Evolutionary conservation across 2,113 vertebrate genomes (phyloP).

Genomic region (Dendropsophus ebraccatus): DNA sequence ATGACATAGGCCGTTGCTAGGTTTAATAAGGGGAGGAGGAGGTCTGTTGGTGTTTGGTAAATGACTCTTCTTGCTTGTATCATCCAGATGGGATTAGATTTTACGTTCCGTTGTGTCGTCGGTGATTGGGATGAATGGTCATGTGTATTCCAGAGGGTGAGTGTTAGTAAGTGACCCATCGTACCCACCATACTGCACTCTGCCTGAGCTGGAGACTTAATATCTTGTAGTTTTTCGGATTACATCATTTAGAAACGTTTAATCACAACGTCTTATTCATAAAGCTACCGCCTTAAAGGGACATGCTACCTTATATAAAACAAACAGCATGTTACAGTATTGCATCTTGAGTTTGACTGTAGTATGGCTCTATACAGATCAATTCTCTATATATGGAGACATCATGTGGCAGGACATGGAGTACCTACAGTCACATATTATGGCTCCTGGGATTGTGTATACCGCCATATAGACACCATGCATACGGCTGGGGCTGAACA

Average conservation of each 20-base stretch:
- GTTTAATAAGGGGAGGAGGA: not conserved
- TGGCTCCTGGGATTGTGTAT: too few species aligned
- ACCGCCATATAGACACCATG: too few species aligned
- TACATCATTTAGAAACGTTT: constrained; percentile 4
- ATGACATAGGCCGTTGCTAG: constrained; percentile 2
- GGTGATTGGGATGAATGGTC: constrained; percentile 33
- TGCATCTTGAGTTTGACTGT: too few species aligned
- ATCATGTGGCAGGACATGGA: too few species aligned
- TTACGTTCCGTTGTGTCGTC: not conserved
- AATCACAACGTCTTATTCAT: not conserved
- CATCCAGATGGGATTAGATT: constrained; percentile 37
- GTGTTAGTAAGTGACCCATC: not conserved
- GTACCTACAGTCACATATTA: too few species aligned
- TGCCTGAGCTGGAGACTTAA: not conserved
- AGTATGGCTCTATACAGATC: too few species aligned
- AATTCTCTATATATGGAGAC: too few species aligned
- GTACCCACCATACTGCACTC: not conserved
- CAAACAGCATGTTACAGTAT: too few species aligned
- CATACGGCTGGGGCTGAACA: too few species aligned
- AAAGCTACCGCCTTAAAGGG: not conserved
- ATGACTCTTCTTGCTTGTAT: not conserved
- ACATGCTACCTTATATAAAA: not conserved
- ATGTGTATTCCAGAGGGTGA: constrained; percentile 33
- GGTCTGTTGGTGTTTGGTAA: not conserved
- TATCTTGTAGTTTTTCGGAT: not conserved